These are phyloP conservation scores for Aspiorhynchus laticeps DNA, from an alignment of 2,113 vertebrate genomes.

Conservation along the genomic window DNA sequence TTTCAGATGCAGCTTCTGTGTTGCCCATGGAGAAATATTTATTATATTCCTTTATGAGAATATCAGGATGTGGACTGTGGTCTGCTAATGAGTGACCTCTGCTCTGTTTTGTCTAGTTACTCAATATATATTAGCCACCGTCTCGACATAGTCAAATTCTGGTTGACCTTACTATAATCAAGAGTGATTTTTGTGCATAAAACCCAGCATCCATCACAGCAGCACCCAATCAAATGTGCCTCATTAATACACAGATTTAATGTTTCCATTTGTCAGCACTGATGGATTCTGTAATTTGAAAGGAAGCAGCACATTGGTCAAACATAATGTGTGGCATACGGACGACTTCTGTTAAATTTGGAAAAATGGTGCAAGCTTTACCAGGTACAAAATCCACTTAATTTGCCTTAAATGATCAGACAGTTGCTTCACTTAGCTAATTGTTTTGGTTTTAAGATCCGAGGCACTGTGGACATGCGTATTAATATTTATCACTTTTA, in stretches of 20 bases:
- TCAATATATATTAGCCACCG: background rate
- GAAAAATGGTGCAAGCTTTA: background rate
- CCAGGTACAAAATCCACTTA: conserved; percentile 7
- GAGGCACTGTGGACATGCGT: conserved; percentile 2
- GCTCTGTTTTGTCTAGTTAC: background rate
- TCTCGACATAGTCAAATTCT: background rate
- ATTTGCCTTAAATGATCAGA: conserved; percentile 30
- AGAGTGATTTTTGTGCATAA: background rate
- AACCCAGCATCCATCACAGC: background rate
- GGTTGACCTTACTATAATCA: background rate
- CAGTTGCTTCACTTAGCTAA: conserved; percentile 45
- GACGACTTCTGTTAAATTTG: background rate
- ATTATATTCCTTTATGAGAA: background rate
- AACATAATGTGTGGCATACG: background rate
- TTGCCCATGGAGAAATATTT: background rate
- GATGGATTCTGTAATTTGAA: conserved; percentile 5
- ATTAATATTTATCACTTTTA: conserved; percentile 56
- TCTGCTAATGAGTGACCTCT: background rate
- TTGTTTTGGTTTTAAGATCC: conserved; percentile 51
- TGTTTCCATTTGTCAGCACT: background rate
- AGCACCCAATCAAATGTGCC: background rate
- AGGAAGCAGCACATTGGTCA: background rate
- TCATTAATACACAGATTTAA: background rate
- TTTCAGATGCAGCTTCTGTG: background rate
- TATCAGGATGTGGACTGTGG: background rate